Percentiles rank a stretch among this genome's conserved stretches.
These are phyloP conservation scores for Acropora yongei DNA, from an alignment of 64 coral and sea anemone genomes.

Conservation along the genomic window DNA sequence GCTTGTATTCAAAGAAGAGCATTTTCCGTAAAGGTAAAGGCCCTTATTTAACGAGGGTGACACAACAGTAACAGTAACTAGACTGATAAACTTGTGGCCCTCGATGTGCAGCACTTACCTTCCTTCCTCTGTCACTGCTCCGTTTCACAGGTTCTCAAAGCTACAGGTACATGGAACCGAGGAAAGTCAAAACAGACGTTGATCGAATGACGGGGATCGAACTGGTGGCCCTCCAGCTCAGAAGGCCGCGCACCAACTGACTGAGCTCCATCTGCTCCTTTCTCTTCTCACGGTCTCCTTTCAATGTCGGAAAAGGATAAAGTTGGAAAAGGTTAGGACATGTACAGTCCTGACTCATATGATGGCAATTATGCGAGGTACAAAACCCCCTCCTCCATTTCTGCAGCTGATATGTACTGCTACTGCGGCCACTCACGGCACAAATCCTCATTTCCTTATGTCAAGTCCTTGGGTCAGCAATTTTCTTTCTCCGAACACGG, in stretches of 20 bases:
- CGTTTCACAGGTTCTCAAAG: no score
- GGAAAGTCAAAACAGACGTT: no score
- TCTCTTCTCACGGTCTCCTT: constrained; percentile 48
- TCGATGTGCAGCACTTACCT: neutral
- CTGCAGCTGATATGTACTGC: constrained; percentile 48
- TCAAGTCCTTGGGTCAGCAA: no score
- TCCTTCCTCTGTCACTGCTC: no score
- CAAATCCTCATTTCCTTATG: constrained; percentile 54
- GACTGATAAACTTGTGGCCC: constrained; percentile 13
- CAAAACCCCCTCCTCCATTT: constrained; percentile 65
- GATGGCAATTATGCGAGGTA: constrained; percentile 50
- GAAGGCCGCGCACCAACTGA: no score
- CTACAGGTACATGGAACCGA: no score
- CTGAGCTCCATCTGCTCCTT: constrained; percentile 19
- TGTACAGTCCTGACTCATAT: neutral
- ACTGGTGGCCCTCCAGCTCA: no score
- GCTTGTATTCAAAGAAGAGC: neutral
- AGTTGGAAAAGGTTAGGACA: constrained; percentile 59
- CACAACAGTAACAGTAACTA: no score
- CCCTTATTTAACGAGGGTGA: no score
- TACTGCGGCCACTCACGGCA: constrained; percentile 61
- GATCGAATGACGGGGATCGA: no score
- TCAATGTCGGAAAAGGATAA: constrained; percentile 71
- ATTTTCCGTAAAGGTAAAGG: neutral
- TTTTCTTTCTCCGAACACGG: no score